These are phyloP conservation scores for Sebastiscus tertius DNA, from an alignment of 2,797 vertebrate species.

Conservation along the genomic window DNA sequence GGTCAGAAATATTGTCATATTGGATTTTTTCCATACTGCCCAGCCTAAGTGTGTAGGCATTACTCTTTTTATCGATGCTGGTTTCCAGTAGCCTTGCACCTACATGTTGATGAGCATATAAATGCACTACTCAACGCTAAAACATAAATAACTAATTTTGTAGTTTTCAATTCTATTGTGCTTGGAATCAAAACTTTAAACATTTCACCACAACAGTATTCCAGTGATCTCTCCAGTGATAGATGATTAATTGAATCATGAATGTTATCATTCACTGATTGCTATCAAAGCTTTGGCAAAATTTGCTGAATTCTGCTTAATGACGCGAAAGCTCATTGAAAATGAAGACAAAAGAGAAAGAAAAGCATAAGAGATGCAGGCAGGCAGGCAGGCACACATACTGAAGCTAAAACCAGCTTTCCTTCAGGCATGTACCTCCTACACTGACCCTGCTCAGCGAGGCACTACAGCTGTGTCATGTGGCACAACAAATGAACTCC, in stretches of 20 bases:
- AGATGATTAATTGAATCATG: neutral
- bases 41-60: neutral
- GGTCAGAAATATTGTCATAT: too few relatives aligned
- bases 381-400: neutral
- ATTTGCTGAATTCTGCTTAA: neutral
- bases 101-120: neutral
- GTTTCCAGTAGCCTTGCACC: neutral
- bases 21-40: too few relatives aligned
- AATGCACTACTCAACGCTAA: neutral
- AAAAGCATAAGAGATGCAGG: neutral
- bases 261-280: neutral
- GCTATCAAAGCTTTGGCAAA: neutral
- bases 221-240: neutral
- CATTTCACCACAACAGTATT: neutral
- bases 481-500: constrained; percentile 35
- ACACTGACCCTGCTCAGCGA: constrained; percentile 14
- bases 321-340: neutral
- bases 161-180: neutral
- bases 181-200: neutral
- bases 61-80: neutral
- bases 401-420: constrained; percentile 20
- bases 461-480: constrained; percentile 46
- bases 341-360: neutral
- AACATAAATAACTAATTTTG: neutral
- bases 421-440: constrained; percentile 21